Conservation (phyloP, 2,888 invertebrate genomes). For the Drosophila imparisetae region DNA sequence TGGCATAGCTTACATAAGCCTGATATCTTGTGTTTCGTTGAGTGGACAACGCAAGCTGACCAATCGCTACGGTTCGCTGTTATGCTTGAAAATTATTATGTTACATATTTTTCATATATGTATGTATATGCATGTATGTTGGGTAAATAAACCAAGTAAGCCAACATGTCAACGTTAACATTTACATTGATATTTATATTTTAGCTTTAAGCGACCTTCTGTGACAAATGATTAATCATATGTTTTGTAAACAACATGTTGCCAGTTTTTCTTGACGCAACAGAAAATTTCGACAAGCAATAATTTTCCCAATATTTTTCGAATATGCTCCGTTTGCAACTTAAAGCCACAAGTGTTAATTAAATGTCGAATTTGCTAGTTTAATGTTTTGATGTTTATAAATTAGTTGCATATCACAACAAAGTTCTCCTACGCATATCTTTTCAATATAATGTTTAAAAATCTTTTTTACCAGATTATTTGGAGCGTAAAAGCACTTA, state of each 20-base stretch:
- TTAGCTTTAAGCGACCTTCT: background rate
- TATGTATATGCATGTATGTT: conserved; percentile 14
- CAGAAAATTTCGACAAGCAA: background rate
- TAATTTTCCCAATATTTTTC: background rate
- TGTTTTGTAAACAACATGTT: background rate
- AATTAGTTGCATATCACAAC: too few species aligned
- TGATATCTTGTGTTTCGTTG: conserved; percentile 56
- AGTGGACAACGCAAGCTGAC: conserved; percentile 59
- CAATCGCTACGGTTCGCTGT: conserved; percentile 52
- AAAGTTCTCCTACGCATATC: background rate
- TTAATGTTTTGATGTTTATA: too few species aligned
- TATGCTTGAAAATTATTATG: conserved; percentile 52
- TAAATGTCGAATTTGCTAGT: too few species aligned
- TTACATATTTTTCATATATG: conserved; percentile 43
- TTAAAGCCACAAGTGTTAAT: too few species aligned
- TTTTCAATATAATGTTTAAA: background rate
- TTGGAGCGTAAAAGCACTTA: background rate
- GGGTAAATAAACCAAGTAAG: conserved; percentile 41
- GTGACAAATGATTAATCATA: conserved; percentile 11
- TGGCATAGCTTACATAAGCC: conserved; percentile 71
- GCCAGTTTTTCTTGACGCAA: background rate
- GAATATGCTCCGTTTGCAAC: background rate
- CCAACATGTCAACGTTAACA: background rate
- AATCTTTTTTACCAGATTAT: background rate
- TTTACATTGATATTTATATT: conserved; percentile 1